These are phyloP conservation scores for Ascaphus truei DNA, from an alignment of 2,113 vertebrate species.

Conservation along the genomic window DNA sequence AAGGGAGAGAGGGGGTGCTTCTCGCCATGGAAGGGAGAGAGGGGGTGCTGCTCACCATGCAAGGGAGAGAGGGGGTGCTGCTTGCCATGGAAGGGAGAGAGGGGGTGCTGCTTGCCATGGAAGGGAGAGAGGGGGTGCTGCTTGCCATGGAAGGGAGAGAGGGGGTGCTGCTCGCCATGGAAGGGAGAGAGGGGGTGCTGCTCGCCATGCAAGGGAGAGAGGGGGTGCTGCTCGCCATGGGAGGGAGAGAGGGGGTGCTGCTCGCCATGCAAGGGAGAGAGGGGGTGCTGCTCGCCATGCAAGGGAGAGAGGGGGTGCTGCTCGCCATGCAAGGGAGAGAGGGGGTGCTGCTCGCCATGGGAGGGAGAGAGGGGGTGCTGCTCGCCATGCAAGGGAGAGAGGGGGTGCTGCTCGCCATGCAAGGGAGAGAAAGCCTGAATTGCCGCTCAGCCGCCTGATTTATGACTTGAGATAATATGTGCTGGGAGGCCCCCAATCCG, in stretches of 20 bases:
- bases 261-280: neutral
- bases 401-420: conserved; percentile 52
- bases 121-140: neutral
- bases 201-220: neutral
- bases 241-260: conserved; percentile 35
- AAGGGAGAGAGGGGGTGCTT: neutral
- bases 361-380: neutral
- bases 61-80: neutral
- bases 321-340: neutral
- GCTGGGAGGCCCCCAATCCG: conserved; percentile 51
- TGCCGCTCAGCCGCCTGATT: conserved; percentile 62
- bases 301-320: neutral
- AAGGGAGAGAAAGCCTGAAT: conserved; percentile 38
- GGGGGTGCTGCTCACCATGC: too few relatives aligned
- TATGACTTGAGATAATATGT: conserved; percentile 64
- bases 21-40: neutral
- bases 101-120: too few relatives aligned
- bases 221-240: too few relatives aligned
- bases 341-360: too few relatives aligned
- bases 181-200: neutral
- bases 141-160: neutral
- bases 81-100: neutral
- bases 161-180: too few relatives aligned
- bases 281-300: too few relatives aligned
- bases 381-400: neutral